Evolutionary conservation across 1,140 invertebrate species (phyloP).

Genomic region (Drosophila asahinai): DNA sequence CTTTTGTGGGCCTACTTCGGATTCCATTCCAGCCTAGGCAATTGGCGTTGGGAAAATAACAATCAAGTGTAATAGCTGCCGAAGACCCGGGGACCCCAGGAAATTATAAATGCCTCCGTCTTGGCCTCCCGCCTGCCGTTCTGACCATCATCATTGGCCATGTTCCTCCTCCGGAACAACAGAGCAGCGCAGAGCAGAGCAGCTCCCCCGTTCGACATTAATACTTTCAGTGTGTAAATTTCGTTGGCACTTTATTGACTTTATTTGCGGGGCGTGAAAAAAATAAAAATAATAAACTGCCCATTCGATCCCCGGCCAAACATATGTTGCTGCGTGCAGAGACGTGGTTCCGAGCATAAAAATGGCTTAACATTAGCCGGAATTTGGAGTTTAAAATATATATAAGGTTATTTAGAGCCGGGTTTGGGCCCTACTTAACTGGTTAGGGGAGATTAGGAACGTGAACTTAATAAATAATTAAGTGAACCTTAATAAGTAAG

Average conservation of each 20-base stretch:
- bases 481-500: too few species aligned
- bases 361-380: slow-evolving; percentile 15
- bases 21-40: slow-evolving; percentile 45
- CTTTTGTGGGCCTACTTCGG: slow-evolving; percentile 35
- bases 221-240: slow-evolving; percentile 71
- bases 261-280: slow-evolving; percentile 77
- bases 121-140: not conserved
- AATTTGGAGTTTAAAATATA: slow-evolving; percentile 11
- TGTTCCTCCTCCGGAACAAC: not conserved
- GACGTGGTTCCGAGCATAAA: slow-evolving; percentile 1
- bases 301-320: slow-evolving; percentile 29
- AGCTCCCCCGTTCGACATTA: slow-evolving; percentile 10
- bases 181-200: not conserved
- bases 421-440: not conserved
- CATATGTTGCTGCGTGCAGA: slow-evolving; percentile 10
- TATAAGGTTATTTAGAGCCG: not conserved
- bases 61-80: slow-evolving; percentile 76
- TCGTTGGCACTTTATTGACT: slow-evolving; percentile 65
- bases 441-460: too few species aligned
- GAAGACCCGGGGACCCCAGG: slow-evolving; percentile 37
- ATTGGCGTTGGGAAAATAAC: slow-evolving; percentile 66
- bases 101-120: slow-evolving; percentile 67
- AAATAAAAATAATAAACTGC: slow-evolving; percentile 54
- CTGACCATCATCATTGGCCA: slow-evolving; percentile 16
- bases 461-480: too few species aligned